Conservation (phyloP, 2,888 invertebrate genomes). For the Leptopilina syphax region DNA sequence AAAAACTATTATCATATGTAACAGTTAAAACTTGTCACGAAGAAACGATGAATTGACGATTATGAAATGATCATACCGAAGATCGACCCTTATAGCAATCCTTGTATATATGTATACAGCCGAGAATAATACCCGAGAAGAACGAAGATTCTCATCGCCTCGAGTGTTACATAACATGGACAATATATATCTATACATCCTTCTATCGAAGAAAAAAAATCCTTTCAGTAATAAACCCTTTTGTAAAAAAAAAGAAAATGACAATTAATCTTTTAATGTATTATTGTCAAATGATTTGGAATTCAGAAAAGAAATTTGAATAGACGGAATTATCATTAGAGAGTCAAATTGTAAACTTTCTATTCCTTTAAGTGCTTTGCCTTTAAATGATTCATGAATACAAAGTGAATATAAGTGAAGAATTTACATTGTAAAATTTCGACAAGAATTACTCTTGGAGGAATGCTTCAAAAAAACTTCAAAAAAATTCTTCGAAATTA, state of each 20-base stretch:
- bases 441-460: too few species aligned
- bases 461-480: not conserved
- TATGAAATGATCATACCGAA: conserved; percentile 73
- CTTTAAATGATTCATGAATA: conserved; percentile 12
- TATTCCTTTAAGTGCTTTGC: conserved; percentile 2
- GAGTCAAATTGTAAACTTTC: conserved; percentile 24
- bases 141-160: conserved; percentile 66
- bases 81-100: conserved; percentile 54
- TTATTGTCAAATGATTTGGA: not conserved
- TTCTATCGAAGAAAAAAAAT: conserved; percentile 59
- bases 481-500: not conserved
- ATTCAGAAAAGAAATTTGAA: conserved; percentile 3
- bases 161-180: conserved; percentile 60
- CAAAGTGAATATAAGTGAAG: not conserved
- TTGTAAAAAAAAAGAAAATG: conserved; percentile 44
- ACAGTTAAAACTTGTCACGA: conserved; percentile 29
- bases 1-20: conserved; percentile 21
- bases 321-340: not conserved
- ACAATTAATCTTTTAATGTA: conserved; percentile 18
- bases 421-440: too few species aligned
- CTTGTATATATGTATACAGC: not conserved
- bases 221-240: conserved; percentile 44
- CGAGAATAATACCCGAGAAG: conserved; percentile 50
- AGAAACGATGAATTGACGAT: conserved; percentile 12
- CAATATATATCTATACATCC: conserved; percentile 60